phyloP scores from a whole-genome alignment of 2,888 invertebrate genomes.

The Phlogophora meticulosa region DNA sequence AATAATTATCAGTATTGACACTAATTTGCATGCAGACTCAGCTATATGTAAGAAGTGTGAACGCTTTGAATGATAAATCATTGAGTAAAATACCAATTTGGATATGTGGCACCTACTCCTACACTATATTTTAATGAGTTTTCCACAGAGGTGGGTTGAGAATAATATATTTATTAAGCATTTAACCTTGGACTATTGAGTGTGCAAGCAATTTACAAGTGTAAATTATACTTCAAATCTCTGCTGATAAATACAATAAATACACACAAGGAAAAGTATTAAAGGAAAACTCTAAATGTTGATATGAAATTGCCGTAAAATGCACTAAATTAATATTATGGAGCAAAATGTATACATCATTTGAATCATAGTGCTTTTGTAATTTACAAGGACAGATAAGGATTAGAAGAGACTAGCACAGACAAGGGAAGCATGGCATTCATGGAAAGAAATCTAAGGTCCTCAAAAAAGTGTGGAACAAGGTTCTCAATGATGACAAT shows the following conservation, averaged over 20 bases:
- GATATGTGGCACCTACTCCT: slow-evolving; percentile 61
- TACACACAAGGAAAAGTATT: slow-evolving; percentile 4
- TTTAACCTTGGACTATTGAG: slow-evolving; percentile 32
- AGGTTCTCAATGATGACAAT: neutral
- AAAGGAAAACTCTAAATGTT: slow-evolving; percentile 4
- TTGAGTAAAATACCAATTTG: slow-evolving; percentile 50
- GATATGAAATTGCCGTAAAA: neutral
- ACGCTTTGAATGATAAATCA: slow-evolving; percentile 35
- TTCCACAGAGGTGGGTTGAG: slow-evolving; percentile 32
- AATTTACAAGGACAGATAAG: too few species aligned
- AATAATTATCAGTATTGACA: slow-evolving; percentile 11
- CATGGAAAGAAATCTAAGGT: too few species aligned
- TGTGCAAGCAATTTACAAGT: neutral
- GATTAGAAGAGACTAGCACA: neutral
- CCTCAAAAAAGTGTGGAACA: neutral
- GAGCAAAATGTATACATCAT: neutral
- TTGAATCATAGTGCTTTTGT: too few species aligned
- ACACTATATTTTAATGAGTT: slow-evolving; percentile 59
- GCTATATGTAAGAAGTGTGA: slow-evolving; percentile 22
- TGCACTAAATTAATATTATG: too few species aligned
- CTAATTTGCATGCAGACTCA: slow-evolving; percentile 29
- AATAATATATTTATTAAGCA: slow-evolving; percentile 16
- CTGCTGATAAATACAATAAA: slow-evolving; percentile 4
- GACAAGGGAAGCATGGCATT: too few species aligned
- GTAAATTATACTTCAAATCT: slow-evolving; percentile 23